phyloP scores from a whole-genome alignment of 2,113 vertebrate genomes.

The Burhinus bistriatus region DNA sequence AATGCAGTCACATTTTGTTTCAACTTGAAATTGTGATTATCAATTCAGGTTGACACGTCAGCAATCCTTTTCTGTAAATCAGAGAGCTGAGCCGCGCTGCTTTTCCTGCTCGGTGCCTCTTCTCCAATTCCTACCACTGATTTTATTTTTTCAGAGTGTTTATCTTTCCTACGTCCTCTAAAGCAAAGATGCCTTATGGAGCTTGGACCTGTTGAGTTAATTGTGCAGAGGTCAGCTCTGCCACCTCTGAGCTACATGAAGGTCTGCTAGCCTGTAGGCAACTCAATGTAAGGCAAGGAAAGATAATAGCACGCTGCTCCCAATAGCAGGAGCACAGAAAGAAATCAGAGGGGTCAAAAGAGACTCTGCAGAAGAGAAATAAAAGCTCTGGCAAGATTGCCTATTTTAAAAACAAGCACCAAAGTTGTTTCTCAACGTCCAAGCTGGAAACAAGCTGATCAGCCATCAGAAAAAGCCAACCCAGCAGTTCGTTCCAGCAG shows the following conservation, averaged over 20 bases:
- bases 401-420: background rate
- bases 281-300: background rate
- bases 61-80: background rate
- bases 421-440: background rate
- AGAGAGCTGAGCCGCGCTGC: background rate
- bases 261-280: background rate
- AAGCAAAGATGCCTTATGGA: background rate
- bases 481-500: background rate
- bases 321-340: background rate
- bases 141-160: background rate
- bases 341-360: background rate
- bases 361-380: background rate
- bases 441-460: background rate
- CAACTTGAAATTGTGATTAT: background rate
- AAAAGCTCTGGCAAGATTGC: background rate
- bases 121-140: background rate
- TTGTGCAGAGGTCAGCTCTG: background rate
- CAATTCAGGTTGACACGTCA: accelerated
- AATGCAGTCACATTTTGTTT: background rate
- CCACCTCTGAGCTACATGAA: background rate
- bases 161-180: background rate
- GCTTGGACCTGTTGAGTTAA: background rate
- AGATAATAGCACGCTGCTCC: background rate
- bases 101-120: background rate
- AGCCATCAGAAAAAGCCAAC: background rate